phyloP scores from a whole-genome alignment of 2,113 vertebrate species.

The Nothoprocta perdicaria region DNA sequence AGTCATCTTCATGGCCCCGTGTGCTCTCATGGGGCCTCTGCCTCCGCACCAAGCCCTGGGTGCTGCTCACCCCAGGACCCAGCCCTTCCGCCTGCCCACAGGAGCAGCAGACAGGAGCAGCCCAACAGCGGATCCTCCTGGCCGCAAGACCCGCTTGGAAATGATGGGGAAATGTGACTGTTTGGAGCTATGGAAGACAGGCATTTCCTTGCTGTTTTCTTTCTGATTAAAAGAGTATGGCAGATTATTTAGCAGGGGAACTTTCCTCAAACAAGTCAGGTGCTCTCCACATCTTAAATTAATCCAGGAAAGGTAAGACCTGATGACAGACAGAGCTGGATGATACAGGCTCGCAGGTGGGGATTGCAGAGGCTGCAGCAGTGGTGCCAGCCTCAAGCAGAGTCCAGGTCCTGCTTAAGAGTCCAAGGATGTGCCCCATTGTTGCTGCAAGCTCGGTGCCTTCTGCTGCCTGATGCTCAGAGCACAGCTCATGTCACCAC shows the following conservation, averaged over 20 bases:
- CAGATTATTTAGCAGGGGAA: not conserved
- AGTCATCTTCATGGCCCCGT: rapidly evolving
- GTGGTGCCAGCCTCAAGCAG: not conserved
- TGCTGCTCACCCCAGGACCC: rapidly evolving
- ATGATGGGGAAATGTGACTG: not conserved
- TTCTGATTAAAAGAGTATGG: not conserved
- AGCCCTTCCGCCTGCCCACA: rapidly evolving
- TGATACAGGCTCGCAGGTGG: not conserved
- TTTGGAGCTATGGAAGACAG: not conserved
- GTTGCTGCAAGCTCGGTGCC: not conserved
- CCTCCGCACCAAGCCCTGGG: rapidly evolving
- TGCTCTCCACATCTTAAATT: not conserved
- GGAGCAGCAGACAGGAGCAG: rapidly evolving
- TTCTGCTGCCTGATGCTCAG: rapidly evolving
- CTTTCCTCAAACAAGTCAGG: rapidly evolving
- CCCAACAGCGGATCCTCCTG: too few relatives aligned
- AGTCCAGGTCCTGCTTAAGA: not conserved
- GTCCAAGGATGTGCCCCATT: rapidly evolving
- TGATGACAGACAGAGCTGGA: not conserved
- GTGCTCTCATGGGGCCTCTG: not conserved
- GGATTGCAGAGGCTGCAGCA: not conserved
- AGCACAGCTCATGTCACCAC: rapidly evolving
- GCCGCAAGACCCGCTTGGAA: not conserved
- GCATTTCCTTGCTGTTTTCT: not conserved
- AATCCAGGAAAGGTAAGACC: not conserved